Base-by-base conservation (phyloP, 2,797 vertebrate species). In the Pyrocephalus nanus region DNA sequence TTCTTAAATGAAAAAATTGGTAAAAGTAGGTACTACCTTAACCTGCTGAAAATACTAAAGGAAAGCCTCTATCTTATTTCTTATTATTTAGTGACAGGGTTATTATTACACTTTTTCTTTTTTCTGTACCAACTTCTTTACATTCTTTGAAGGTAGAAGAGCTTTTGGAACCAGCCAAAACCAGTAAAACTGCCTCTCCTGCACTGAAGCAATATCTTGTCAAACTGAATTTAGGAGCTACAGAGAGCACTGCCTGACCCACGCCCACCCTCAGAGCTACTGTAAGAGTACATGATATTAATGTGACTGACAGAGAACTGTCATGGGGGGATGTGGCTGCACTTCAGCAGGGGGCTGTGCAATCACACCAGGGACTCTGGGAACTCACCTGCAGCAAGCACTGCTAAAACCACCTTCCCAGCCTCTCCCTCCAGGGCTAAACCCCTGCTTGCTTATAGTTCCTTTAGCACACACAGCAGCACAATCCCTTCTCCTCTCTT, bases 221-320 rank as follows among this genome's bases (percentile, higher is more conserved):
- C 51, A 51, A 62, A 43, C 6, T 6, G 38, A 61, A 34, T 40
- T 81, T 32, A 27, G 20, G 30, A 77, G 18, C n/a, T 65, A 16
- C 32, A 75, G 54, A 43, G n/a, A 10, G 8, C 16, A 14, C 19
- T 47, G 36, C 11, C 45, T 40, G 60, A 20, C 30, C 50, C 71
- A 75, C 65, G 15, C 12, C 47, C 81, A 51, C 50, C 34, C 71
- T 29, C 34, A n/a, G 20, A 48, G 51, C 3, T 29, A 14, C 6
- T 34, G 14, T 19, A 27, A 20, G 11, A 53, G 27, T 12, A 19
- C 0, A 0, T 18, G 47, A 42, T 4, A 55, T 16, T 76, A 50
- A n/a, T 5, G 4, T 4, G 16, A 54, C 4, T 27, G 34, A 50
- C 60, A 71, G 21, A 71, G 4, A 66, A 38, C 9, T 6, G 21